Base-by-base conservation (phyloP, 92 coral and sea anemone species). In the Palythoa grandis region DNA sequence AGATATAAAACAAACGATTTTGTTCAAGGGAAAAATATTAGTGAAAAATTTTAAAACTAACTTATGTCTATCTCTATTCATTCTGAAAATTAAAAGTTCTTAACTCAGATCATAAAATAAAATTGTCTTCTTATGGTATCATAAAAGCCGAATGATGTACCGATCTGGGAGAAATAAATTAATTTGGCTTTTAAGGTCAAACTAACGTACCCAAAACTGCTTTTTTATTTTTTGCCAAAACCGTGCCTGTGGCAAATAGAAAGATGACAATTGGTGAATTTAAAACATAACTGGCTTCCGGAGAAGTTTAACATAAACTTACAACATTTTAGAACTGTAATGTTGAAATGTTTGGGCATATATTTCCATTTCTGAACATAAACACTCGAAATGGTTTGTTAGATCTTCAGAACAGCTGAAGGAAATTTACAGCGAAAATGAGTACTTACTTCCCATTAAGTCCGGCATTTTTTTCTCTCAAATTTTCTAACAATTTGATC, bases 101-200 rank as follows among this genome's bases (percentile, higher is more conserved):
- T 43, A 8, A 43, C 50, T 43, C 9, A 4, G 9, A 29, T 3
- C 19, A 20, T 70, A 20, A 1, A 29, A 70, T 38, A 25, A 69
- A 1, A 38, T 13, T 35, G n/a, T 43, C 40, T 82, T 20, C 9
- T 61, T 43, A 29, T 25, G 50, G 17, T 74, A 19, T 47, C 20
- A 15, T 15, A 70, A 47, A 19, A 17, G 50, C 8, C 20, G 22
- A 39, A 50, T 20, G n/a, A 50, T 50, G 70, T 4, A 65, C 60
- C 29, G 50, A 14, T 20, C 15, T 47, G 12, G 60, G 57, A 66
- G 83, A 83, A 63, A 83, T 74, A 73, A 29, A 38, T 37, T 72
- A 47, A 74, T 35, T 56, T 23, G 85, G 56, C 17, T 80, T n/a
- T 74, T 47, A 29, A 29, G 35, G 35, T 29, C 35, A 29, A 29